A percentile compares a stretch with the other conserved stretches of the same genome.
Evolutionary conservation across 2,888 invertebrate genomes (phyloP).

Genomic region (Hydrotaea diabolus): DNA sequence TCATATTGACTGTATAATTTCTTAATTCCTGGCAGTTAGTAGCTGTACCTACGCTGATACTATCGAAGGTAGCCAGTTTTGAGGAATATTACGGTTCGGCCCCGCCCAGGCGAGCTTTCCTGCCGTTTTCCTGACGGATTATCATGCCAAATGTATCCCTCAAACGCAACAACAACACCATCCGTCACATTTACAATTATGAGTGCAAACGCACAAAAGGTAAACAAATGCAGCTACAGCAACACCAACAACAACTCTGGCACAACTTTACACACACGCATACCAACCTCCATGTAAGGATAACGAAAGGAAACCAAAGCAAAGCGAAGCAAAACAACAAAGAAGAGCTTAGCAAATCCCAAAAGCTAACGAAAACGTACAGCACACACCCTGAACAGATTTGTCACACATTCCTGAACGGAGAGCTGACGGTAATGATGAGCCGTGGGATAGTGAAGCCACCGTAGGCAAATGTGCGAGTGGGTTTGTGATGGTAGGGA

Average conservation of each 20-base stretch:
- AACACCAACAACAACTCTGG: conserved; percentile 26
- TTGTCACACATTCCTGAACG: conserved; percentile 46
- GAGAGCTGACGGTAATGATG: not conserved
- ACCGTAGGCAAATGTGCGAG: not conserved
- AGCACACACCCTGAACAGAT: conserved; percentile 37
- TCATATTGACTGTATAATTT: too few relatives aligned
- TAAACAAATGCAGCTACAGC: conserved; percentile 23
- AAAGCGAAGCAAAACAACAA: not conserved
- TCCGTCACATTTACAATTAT: conserved; percentile 8
- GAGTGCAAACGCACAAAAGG: conserved; percentile 28
- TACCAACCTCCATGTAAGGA: not conserved
- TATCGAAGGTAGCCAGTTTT: too few relatives aligned
- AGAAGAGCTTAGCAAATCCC: conserved; percentile 42
- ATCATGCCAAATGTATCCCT: not conserved
- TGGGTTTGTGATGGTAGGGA: not conserved
- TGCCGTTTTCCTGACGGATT: too few relatives aligned
- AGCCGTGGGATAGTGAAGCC: not conserved
- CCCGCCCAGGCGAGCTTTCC: too few relatives aligned
- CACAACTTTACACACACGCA: not conserved
- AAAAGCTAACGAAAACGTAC: conserved; percentile 43
- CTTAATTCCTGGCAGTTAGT: too few relatives aligned
- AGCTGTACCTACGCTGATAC: too few relatives aligned
- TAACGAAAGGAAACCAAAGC: not conserved
- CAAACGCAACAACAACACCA: not conserved
- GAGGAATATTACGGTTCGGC: too few relatives aligned